Evolutionary conservation across 2,113 vertebrate genomes (phyloP).

Genomic region (Megaleporinus macrocephalus): DNA sequence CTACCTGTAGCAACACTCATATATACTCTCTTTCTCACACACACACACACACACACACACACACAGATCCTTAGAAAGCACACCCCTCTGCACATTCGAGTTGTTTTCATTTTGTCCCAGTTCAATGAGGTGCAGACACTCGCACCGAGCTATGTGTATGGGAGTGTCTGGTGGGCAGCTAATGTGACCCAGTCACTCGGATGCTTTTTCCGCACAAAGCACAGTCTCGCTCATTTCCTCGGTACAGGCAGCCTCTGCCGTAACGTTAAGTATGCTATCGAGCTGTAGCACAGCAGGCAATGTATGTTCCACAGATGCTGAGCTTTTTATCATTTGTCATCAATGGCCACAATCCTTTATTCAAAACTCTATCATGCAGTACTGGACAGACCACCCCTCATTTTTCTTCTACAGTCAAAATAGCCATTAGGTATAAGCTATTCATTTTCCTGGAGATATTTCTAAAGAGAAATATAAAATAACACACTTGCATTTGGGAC

Average conservation of each 20-base stretch:
- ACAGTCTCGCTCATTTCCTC: slow-evolving; percentile 30
- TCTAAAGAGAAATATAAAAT: too few species aligned
- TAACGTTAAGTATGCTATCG: not conserved
- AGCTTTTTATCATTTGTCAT: too few species aligned
- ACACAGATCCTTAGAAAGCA: slow-evolving; percentile 30
- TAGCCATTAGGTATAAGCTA: too few species aligned
- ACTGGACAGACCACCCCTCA: too few species aligned
- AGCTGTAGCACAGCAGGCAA: slow-evolving; percentile 1
- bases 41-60: not conserved
- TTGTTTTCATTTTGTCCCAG: slow-evolving; percentile 16
- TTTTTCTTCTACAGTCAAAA: too few species aligned
- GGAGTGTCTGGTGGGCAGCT: slow-evolving; percentile 40
- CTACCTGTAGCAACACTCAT: not conserved
- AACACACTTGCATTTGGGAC: too few species aligned
- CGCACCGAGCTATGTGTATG: slow-evolving; percentile 15
- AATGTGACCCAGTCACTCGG: slow-evolving; percentile 21
- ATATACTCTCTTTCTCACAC: too few species aligned
- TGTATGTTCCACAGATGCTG: too few species aligned
- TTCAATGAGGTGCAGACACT: slow-evolving; percentile 24
- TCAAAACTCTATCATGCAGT: too few species aligned
- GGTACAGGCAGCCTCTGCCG: not conserved
- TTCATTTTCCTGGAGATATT: too few species aligned
- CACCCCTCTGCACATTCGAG: slow-evolving; percentile 1
- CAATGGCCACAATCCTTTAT: too few species aligned
- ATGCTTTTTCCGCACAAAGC: slow-evolving; percentile 37